These are phyloP conservation scores for Apodemus speciosus DNA, from an alignment of 2,113 vertebrate species.

Conservation along the genomic window DNA sequence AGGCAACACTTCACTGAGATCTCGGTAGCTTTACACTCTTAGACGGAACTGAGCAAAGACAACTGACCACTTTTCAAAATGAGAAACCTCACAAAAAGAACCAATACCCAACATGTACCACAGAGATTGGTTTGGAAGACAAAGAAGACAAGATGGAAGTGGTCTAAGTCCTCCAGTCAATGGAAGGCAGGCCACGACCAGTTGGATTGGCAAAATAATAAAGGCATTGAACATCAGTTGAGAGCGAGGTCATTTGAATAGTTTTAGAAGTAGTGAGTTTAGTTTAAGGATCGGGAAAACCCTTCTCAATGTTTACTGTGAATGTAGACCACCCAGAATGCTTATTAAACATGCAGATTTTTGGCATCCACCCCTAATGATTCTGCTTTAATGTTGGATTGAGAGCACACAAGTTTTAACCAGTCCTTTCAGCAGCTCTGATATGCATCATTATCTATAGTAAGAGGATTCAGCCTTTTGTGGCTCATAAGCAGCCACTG, in stretches of 20 bases:
- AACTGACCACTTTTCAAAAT: neutral
- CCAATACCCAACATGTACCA: neutral
- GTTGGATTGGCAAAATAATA: neutral
- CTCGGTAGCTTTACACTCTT: neutral
- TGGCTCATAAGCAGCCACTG: neutral
- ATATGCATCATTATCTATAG: neutral
- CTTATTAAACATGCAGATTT: neutral
- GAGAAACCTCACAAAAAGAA: neutral
- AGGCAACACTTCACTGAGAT: neutral
- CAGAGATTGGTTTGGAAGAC: neutral
- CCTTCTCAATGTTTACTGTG: neutral
- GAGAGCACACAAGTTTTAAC: neutral
- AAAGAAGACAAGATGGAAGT: neutral
- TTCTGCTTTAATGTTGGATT: neutral
- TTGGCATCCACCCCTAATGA: neutral
- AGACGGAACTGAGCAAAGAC: neutral
- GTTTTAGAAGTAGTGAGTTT: neutral
- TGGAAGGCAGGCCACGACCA: neutral
- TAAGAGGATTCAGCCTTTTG: neutral
- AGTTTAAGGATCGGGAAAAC: neutral
- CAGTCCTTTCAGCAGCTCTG: neutral
- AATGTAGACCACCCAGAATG: neutral
- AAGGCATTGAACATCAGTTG: neutral
- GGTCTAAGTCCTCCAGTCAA: neutral
- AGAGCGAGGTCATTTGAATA: neutral